Conservation (phyloP, 92 coral and sea anemone species). For the Actinostola sp. region DNA sequence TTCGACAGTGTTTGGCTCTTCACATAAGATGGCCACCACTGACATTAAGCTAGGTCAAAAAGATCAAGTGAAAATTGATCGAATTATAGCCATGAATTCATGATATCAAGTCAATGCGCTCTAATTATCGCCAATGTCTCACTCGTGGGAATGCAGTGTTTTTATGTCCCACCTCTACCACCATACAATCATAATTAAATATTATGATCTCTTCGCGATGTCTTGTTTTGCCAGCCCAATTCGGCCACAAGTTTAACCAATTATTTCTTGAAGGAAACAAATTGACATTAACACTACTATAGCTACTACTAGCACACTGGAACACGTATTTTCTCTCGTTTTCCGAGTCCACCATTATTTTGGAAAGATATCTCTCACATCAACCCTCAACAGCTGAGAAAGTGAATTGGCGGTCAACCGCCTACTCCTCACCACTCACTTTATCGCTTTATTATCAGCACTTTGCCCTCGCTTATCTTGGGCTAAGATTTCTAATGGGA, state of each 20-base stretch:
- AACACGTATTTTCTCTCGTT: too few species aligned
- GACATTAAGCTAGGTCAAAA: conserved; percentile 32
- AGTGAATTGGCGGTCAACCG: too few species aligned
- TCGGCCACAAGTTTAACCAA: conserved; percentile 45
- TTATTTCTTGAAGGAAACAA: conserved; percentile 10
- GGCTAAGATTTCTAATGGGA: too few species aligned
- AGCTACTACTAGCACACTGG: too few species aligned
- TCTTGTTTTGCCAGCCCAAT: conserved; percentile 28
- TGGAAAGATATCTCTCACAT: too few species aligned
- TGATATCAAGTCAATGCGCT: not conserved
- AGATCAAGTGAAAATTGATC: conserved; percentile 40
- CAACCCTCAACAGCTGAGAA: too few species aligned
- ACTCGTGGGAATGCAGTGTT: not conserved
- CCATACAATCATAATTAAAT: conserved; percentile 51
- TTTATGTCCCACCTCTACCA: conserved; percentile 35
- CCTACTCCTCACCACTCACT: too few species aligned
- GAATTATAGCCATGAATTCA: too few species aligned
- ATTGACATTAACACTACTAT: not conserved
- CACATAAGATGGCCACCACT: conserved; percentile 29
- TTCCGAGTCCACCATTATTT: too few species aligned
- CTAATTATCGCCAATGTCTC: too few species aligned
- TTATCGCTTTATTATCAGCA: too few species aligned
- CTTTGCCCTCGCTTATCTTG: too few species aligned
- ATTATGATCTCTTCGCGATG: conserved; percentile 67
- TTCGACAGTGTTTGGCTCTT: conserved; percentile 32